Base-by-base conservation (phyloP, 2,888 invertebrate genomes). In the Drosophila cognata region DNA sequence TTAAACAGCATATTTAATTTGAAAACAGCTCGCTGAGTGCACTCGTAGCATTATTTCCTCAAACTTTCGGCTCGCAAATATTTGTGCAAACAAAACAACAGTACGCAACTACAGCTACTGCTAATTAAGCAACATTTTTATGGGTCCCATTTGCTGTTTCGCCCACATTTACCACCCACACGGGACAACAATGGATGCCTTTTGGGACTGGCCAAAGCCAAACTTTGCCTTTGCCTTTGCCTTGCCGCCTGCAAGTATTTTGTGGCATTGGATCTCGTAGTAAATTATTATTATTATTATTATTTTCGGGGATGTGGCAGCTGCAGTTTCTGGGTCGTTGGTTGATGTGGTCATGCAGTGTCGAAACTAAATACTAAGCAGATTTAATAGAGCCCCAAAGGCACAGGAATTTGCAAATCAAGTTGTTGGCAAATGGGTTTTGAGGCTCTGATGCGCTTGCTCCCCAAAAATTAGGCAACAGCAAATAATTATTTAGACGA, bases 221-320 rank as follows among this genome's bases (percentile, higher is more conserved):
- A 70, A 66, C 51, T 63, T 66, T 46, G 74, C 65, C 57, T 10
- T 29, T 10, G 29, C 28, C 50, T 51, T 51, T 51, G 4, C 31
- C 51, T 64, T 33, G 74, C 67, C 57, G 62, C 29, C 51, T n/a
- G 61, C 71, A 67, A 67, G 64, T 65, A 77, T 63, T 69, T 61
- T 84, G 73, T 70, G 82, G 69, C 71, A 81, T 86, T 71, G 55
- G 58, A 68, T 56, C 64, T 66, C 70, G 61, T 66, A 83, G 81
- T 86, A 77, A 83, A 86, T 86, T 81, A 88, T 83, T 76, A 73
- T 68, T 79, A 78, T 73, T 79, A 78, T 78, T 84, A 84, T 84
- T 74, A 75, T 77, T 67, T 33, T 57, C 48, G 48, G 57, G 43
- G 51, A 25, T n/a, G 51, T 18, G 55, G 16, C 29, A 81, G 84